Evolutionary conservation across 2,797 vertebrate species (phyloP), one percentile per base, ranked within the genome.

Genomic region (Sus cebifrons): DNA sequence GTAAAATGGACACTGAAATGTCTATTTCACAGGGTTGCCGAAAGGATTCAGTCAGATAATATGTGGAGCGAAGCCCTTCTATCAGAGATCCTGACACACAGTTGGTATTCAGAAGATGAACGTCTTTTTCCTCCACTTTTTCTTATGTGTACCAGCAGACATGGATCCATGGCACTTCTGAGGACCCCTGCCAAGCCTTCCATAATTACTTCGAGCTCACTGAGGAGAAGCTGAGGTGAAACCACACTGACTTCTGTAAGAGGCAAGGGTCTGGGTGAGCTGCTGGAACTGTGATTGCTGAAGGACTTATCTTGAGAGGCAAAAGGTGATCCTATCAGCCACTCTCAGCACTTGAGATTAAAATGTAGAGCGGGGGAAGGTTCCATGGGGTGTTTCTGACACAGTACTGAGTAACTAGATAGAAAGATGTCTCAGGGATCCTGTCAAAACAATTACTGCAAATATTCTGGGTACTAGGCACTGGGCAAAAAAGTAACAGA

Each of bases 261-360:
- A 89, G 65, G 17, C 9, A 79, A 81, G 23, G 4, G 17, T 36
- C 40, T 44, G 32, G 14, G 40, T 68, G 49, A 90, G 36, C 23
- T 64, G 25, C 29, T 68, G 65, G n/a, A 52, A 12, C 44, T n/a
- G 17, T 36, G 36, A n/a, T 27, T 58, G 36, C 44, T 27, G 18
- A 67, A 75, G n/a, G 29, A 67, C 27, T 67, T 86, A 91, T 89
- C 74, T 62, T 70, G 75, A 96, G 75, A 89, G 27, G 60, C 65
- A 58, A 79, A 77, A 10, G 67, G 79, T 49, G 36, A 94, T 70
- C 14, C 25, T 73, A 21, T 21, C 15, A 36, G 7, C 56, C 86
- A 29, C 44, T 58, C 20, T 25, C 5, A 44, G 12, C 20, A 78
- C 32, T 16, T 79, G 27, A 91, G 56, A 91, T 60, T 49, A 75